Base-by-base conservation (phyloP, 2,113 vertebrate species). In the Paradisaea rubra region DNA sequence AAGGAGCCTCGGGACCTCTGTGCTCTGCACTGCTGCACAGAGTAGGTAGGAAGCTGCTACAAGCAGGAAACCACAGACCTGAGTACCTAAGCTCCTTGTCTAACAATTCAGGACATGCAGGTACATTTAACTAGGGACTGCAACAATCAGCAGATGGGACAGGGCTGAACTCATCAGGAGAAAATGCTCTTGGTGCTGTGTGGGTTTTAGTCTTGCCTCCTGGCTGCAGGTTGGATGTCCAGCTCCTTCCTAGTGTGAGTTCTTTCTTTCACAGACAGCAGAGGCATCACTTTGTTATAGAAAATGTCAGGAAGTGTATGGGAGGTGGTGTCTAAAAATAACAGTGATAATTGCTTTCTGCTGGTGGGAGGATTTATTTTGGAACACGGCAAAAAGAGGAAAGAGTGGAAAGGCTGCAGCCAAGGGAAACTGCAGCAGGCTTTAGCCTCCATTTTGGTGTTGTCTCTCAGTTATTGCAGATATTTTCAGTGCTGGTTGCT, bases 301-400 rank as follows among this genome's bases (percentile, higher is more conserved):
- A 77, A 95, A 90, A 94, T 83, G 86, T 80, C 94, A 95, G 92
- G 90, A 95, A 96, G 63, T 77, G n/a, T 86, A 86, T 82, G 71
- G 63, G 82, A 91, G 92, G 88, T 90, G 59, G 57, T 80, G 37
- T 69, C 92, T 96, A 93, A 95, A 96, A 96, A 96, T 96, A 96
- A 80, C 68, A 56, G 88, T 90, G 93, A 91, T 96, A 96, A 95
- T 93, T 96, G 63, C 81, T 86, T 95, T 96, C 92, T 96, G 74
- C 82, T 94, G 35, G 90, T 96, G 76, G 90, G 95, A 96, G 92
- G 85, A 76, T 96, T 95, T 95, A 93, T 95, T 94, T 91, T 85
- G 82, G 81, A 96, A 61, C 27, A 22, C 24, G 53, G 42, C 2
- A 6, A 69, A 77, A 73, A 50, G 41, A 89, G 45, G 76, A 73